These are phyloP conservation scores for Anabacerthia variegaticeps DNA, from an alignment of 2,797 vertebrate species.

Conservation along the genomic window DNA sequence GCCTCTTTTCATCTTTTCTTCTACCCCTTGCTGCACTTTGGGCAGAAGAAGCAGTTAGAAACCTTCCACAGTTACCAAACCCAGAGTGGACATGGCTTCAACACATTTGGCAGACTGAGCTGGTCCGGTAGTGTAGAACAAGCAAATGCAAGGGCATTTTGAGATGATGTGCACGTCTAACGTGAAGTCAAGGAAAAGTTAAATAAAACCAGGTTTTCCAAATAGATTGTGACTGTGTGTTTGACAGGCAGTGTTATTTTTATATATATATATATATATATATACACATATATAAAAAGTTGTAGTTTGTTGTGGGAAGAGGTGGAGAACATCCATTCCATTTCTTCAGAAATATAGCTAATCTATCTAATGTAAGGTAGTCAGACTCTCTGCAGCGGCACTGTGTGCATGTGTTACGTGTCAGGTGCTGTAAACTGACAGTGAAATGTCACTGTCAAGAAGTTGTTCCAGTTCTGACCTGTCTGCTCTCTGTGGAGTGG, in stretches of 20 bases:
- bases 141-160: neutral
- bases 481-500: neutral
- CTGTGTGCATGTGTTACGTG: rapidly evolving
- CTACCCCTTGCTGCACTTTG: neutral
- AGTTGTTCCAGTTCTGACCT: rapidly evolving
- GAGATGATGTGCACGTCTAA: neutral
- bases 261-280: no score
- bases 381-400: neutral
- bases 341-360: neutral
- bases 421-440: neutral
- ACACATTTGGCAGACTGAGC: neutral
- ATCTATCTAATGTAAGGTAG: no score
- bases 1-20: neutral
- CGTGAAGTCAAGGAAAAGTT: neutral
- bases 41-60: neutral
- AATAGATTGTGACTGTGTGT: neutral
- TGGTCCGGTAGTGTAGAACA: neutral
- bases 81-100: neutral
- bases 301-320: neutral
- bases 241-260: neutral
- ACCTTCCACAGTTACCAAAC: neutral
- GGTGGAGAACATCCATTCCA: rapidly evolving
- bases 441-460: neutral
- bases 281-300: no score
- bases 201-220: neutral